Evolutionary conservation across 2,888 invertebrate species (phyloP).

Genomic region (Myathropa florea): DNA sequence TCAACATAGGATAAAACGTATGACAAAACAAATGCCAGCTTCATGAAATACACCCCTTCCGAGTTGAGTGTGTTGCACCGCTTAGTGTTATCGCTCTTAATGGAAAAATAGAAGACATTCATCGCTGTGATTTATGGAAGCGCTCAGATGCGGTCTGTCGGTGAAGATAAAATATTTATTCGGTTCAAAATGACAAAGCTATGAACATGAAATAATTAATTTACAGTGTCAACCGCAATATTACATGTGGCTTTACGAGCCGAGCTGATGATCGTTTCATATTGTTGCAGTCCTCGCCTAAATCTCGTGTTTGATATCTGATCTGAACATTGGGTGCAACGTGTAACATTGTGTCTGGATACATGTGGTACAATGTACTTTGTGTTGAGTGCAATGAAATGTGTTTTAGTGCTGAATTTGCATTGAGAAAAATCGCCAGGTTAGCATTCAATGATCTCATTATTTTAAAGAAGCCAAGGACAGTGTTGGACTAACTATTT

Average conservation of each 20-base stretch:
- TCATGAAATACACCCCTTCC: neutral
- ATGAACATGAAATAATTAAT: neutral
- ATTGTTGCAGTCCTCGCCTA: neutral
- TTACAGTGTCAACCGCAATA: neutral
- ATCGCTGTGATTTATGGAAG: slow-evolving; percentile 28
- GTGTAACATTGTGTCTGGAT: neutral
- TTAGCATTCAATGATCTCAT: neutral
- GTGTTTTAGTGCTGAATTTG: neutral
- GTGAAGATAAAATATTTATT: slow-evolving; percentile 11
- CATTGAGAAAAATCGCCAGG: neutral
- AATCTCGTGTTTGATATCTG: slow-evolving; percentile 6
- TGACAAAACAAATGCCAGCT: neutral
- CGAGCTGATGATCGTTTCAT: neutral
- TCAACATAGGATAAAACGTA: neutral
- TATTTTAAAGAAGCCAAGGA: neutral
- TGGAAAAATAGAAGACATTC: slow-evolving; percentile 4
- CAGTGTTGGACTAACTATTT: too few species aligned
- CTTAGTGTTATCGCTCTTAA: neutral
- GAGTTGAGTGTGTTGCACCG: neutral
- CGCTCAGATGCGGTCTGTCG: neutral
- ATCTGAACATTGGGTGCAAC: neutral
- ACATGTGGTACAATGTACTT: neutral
- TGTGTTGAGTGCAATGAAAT: neutral
- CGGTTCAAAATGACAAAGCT: neutral
- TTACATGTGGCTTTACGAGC: slow-evolving; percentile 11